Base-by-base conservation (phyloP, 2,113 vertebrate genomes). In the Pseudorhombus dupliciocellatus region DNA sequence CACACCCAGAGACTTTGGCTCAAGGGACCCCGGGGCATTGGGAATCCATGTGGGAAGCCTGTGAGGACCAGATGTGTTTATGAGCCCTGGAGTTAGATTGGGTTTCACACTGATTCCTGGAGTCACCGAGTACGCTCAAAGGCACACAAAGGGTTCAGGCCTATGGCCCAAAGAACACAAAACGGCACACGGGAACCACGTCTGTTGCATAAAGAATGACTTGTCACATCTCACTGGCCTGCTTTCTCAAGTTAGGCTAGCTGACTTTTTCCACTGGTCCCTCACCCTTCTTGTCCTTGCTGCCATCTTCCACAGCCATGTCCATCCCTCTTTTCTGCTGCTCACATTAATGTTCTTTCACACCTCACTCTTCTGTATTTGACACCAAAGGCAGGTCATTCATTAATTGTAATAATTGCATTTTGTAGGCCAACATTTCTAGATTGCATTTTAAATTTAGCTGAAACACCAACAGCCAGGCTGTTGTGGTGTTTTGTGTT, bases 51-150 rank as follows among this genome's bases (percentile, higher is more conserved):
- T 80, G 65, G 75, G 83, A 88, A 65, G 72, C 24, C 78, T 84
- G 84, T 12, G 10, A 81, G 68, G 81, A 87, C 83, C 92, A 92
- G 91, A 90, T 91, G 91, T 92, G 89, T 87, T 91, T 85, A 89
- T 86, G 83, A 84, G 78, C 53, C 18, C 40, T 55, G 48, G 46
- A 80, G 72, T 79, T 67, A 25, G 58, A 63, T 74, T 84, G 61
- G 66, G 77, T 79, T 84, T 78, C 85, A 67, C 72, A 52, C 63
- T 66, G 70, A 66, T 65, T 82, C 76, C 22, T 42, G 52, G 70
- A 73, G 81, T 82, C 59, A 75, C 34, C 4, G 61, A 51, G 31
- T 26, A 15, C 56, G 58, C n/a, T 26, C 18, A 20, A 25, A 68
- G 51, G 55, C 70, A 46, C 44, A 55, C 34, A 62, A 48, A 2